A percentile compares a stretch with the other conserved stretches of the same genome.
Evolutionary conservation across 2,797 vertebrate species (phyloP).

Genomic region (Psittacula echo): DNA sequence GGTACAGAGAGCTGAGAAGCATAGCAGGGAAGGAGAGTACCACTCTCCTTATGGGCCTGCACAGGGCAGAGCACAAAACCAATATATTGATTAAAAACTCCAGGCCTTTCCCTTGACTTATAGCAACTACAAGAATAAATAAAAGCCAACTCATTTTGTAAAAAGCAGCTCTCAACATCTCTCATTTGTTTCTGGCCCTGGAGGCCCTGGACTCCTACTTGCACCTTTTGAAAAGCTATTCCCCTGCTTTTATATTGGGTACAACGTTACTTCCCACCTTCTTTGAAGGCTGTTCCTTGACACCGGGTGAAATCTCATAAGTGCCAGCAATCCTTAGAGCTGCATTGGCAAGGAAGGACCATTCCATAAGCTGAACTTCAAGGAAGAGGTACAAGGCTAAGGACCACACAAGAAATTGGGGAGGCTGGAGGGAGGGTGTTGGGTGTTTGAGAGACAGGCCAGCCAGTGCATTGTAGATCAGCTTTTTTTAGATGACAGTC

Average conservation of each 20-base stretch:
- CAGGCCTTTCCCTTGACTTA: not conserved
- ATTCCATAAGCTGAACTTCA: not conserved
- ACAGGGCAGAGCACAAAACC: not conserved
- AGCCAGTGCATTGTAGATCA: not conserved
- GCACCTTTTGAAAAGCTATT: not conserved
- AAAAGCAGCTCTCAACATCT: not conserved
- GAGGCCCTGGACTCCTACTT: not conserved
- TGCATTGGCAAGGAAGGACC: not conserved
- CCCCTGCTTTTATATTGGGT: fast-evolving
- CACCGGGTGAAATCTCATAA: fast-evolving
- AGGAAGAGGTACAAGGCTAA: not conserved
- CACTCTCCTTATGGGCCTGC: not conserved
- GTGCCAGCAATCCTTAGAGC: not conserved
- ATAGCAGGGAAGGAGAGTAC: fast-evolving
- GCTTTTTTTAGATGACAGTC: not conserved
- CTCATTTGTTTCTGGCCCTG: not conserved
- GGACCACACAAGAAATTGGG: not conserved
- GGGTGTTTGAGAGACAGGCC: not conserved
- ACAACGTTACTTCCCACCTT: not conserved
- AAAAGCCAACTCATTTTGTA: not conserved
- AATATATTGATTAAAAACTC: not conserved
- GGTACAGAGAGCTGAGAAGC: not conserved
- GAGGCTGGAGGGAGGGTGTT: not conserved
- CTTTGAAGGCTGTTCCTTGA: not conserved
- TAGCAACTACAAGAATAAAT: not conserved